Evolutionary conservation across 2,888 invertebrate species (phyloP), one percentile per base, ranked within the genome.

Genomic region (Petrophora chlorosata): DNA sequence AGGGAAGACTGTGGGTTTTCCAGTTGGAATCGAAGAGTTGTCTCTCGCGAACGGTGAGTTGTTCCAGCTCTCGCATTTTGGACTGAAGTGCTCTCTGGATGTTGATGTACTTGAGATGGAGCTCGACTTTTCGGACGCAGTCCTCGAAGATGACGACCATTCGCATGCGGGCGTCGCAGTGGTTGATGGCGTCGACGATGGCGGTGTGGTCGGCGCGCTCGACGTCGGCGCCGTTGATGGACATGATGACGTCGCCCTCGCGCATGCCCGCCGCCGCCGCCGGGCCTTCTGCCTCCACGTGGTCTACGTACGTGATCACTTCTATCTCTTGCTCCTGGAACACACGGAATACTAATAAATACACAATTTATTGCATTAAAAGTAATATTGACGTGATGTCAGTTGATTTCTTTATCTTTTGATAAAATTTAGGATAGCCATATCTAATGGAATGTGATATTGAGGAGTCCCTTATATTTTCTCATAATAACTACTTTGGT

Each of bases 91-190:
- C 92, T 63, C 96, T 92, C 84, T 97, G 97, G 17, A 98, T 91
- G 71, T 96, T 96, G 59, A 98, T 96, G 73, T 97, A 97, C 52
- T 98, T 94, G 92, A 98, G 96, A 78, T 98, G 97, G 0, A 99
- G 92, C 71, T 98, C 97, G 25, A 98, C 90, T 92, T 98, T 99
- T 52, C 97, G 92, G 0, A 98, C 98, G 72, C 98, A 98, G 79
- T 99, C 98, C 89, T 99, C 98, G 77, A 98, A 98, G 23, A 98
- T 93, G 8, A 99, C 98, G 15, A 98, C 98, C 95, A 98, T 97
- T 41, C 98, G 92, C 96, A 99, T 97, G 58, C 96, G 92, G 13
- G 95, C 92, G 73, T 97, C 97, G 87, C 97, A 97, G 73, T 94
- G 93, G 83, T 96, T 96, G 62, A 99, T 98, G 71, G 96, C 97